Conservation (phyloP, 1,140 invertebrate genomes). For the Hyposmocoma kahamanoa region DNA sequence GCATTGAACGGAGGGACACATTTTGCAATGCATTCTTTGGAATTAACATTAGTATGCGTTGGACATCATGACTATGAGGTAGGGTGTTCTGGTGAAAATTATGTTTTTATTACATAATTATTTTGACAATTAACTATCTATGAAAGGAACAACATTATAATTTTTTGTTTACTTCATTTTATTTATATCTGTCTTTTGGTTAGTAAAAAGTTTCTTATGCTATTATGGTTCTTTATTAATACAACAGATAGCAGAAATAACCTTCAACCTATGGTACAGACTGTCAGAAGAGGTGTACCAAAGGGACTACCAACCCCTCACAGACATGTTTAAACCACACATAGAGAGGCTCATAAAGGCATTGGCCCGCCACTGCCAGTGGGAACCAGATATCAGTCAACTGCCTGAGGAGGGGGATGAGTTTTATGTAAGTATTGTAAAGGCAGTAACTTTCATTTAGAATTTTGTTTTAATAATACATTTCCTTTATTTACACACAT, state of each 20-base stretch:
- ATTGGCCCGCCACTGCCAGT: conserved; percentile 74
- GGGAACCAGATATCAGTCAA: conserved; percentile 57
- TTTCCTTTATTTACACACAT: no score
- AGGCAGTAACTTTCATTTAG: no score
- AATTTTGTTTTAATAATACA: no score
- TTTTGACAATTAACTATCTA: not conserved
- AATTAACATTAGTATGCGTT: conserved; percentile 92
- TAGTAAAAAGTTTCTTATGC: no score
- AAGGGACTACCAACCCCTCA: conserved; percentile 86
- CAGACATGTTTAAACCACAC: conserved; percentile 89
- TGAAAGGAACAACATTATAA: not conserved
- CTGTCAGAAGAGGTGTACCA: conserved; percentile 96
- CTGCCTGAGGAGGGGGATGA: conserved; percentile 87
- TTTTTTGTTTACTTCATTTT: not conserved
- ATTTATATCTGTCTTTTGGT: not conserved
- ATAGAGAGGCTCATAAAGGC: conserved; percentile 92
- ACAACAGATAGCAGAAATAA: conserved; percentile 94
- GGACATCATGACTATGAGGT: conserved; percentile 98
- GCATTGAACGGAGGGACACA: conserved; percentile 76
- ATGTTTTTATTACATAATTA: no score
- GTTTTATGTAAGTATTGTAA: conserved; percentile 75
- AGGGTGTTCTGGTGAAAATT: no score
- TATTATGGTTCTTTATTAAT: conserved; percentile 5
- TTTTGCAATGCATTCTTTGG: conserved; percentile 90
- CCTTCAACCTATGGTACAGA: conserved; percentile 97